Evolutionary conservation across 2,888 invertebrate species (phyloP), one percentile per base, ranked within the genome.

Genomic region (Apoda limacodes): DNA sequence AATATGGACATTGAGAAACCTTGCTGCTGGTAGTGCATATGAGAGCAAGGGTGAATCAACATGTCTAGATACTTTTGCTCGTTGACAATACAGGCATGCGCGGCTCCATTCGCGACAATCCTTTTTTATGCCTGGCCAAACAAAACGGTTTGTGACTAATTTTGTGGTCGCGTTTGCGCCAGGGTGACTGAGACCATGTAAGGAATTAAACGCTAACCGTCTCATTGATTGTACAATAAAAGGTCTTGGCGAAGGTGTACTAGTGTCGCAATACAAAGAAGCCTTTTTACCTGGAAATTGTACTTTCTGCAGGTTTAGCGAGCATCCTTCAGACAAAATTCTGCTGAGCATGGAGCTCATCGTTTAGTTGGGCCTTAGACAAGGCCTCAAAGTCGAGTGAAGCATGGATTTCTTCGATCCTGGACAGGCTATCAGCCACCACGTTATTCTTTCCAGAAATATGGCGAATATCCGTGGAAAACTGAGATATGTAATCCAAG

Each of bases 21-120:
- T 7, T 2, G 25, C 25, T 3, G 7, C 13, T 7, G 37, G 37
- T 22, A 32, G 13, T 3, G 19, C 13, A 11, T n/a, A 31, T 22
- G 9, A 29, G 36, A 5, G 35, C 28, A 5, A 36, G 10, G 4
- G 40, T n/a, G 3, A 27, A 28, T 0, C 31, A 32, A 32, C n/a
- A n/a, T 59, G 64, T n/a, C 55, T 42, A 1, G 35, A 29, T 0
- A 63, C 37, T 27, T 67, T 66, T 0, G 42, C 27, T 9, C 39
- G 40, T 33, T 68, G 65, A 27, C 63, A 64, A 1, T 30, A 30
- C 4, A 48, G 29, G 55, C 60, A 65, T 1, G 27, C 14, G 0
- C 45, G 17, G 20, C 34, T n/a, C 43, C 34, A 37, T n/a, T 38
- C 20, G 22, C 38, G 11, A 25, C 42, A 41, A 17, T 43, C 34